A percentile compares a stretch with the other conserved stretches of the same genome.
phyloP scores from a whole-genome alignment of 1,140 invertebrate genomes.

The Sweltsa coloradensis region DNA sequence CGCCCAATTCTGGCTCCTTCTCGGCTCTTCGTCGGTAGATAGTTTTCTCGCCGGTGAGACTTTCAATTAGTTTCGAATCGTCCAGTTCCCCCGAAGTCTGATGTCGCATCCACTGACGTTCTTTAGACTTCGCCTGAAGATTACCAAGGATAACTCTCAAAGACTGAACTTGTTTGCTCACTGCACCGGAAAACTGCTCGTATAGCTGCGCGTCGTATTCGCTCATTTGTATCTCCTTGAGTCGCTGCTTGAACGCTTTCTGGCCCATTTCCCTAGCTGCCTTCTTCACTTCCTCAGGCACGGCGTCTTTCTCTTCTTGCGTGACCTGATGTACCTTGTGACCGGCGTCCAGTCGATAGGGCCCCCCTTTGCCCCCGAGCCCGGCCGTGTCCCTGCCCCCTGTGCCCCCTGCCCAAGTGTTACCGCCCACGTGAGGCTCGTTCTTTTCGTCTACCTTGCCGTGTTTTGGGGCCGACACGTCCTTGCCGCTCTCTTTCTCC shows the following conservation, averaged over 20 bases:
- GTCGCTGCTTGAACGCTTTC: conserved; percentile 75
- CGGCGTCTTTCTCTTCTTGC: conserved; percentile 78
- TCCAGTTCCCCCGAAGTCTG: conserved; percentile 92
- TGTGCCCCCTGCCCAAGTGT: conserved; percentile 91
- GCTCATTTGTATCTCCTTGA: conserved; percentile 91
- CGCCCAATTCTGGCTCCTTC: conserved; percentile 71
- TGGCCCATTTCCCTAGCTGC: conserved; percentile 88
- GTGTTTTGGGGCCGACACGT: conserved; percentile 73
- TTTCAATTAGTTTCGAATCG: conserved; percentile 92
- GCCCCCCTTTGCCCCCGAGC: conserved; percentile 82
- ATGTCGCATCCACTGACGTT: conserved; percentile 84
- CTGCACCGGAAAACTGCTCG: conserved; percentile 63
- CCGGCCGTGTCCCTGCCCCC: conserved; percentile 90
- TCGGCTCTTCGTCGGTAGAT: conserved; percentile 78
- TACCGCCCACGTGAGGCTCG: conserved; percentile 88
- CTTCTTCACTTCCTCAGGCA: conserved; percentile 77
- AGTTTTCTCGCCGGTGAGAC: conserved; percentile 78
- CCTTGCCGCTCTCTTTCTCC: conserved; percentile 53
- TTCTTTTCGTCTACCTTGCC: conserved; percentile 84
- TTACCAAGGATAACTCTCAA: conserved; percentile 46
- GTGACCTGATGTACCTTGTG: conserved; percentile 84
- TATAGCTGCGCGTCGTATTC: conserved; percentile 86
- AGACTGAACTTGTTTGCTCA: conserved; percentile 54
- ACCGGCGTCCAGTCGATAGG: conserved; percentile 82
- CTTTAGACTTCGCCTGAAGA: conserved; percentile 83